Percentiles rank a stretch among this genome's conserved stretches.
These are phyloP conservation scores for Lycaena phlaeas DNA, from an alignment of 2,888 invertebrate species.

Conservation along the genomic window DNA sequence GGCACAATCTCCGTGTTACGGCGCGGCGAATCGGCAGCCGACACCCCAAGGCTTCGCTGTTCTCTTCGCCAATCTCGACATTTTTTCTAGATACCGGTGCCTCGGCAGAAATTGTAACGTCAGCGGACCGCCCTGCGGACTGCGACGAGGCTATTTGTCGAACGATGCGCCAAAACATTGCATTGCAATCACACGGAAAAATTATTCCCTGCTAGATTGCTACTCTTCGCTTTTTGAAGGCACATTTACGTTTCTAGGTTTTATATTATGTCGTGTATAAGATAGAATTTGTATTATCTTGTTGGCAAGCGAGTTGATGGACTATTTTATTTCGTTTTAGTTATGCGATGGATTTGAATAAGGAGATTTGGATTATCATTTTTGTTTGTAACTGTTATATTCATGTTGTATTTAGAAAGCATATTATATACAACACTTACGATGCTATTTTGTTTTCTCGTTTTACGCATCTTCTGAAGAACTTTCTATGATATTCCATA, in stretches of 20 bases:
- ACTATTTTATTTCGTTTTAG: slow-evolving; percentile 47
- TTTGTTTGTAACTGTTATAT: neutral
- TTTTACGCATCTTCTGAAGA: too few species aligned
- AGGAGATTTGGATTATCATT: slow-evolving; percentile 21
- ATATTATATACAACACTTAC: too few species aligned
- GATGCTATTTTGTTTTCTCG: too few species aligned
- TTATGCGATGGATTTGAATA: slow-evolving; percentile 29
- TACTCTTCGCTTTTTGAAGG: slow-evolving; percentile 57
- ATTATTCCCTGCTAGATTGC: slow-evolving; percentile 61
- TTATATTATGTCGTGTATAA: slow-evolving; percentile 56
- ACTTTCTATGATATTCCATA: too few species aligned
- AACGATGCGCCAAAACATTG: slow-evolving; percentile 69
- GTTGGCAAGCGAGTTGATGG: slow-evolving; percentile 56
- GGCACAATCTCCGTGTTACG: slow-evolving; percentile 64
- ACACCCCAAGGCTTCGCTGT: slow-evolving; percentile 54
- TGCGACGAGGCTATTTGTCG: slow-evolving; percentile 60
- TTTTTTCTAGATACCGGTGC: slow-evolving; percentile 51
- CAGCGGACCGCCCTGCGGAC: slow-evolving; percentile 60
- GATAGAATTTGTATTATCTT: slow-evolving; percentile 60
- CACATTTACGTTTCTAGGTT: slow-evolving; percentile 54
- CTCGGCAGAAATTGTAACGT: slow-evolving; percentile 52
- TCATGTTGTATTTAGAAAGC: too few species aligned
- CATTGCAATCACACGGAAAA: slow-evolving; percentile 65
- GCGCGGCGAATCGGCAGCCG: slow-evolving; percentile 57
- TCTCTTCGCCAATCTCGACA: slow-evolving; percentile 58